phyloP scores from a whole-genome alignment of 2,888 invertebrate species.

The Pherbina coryleti region DNA sequence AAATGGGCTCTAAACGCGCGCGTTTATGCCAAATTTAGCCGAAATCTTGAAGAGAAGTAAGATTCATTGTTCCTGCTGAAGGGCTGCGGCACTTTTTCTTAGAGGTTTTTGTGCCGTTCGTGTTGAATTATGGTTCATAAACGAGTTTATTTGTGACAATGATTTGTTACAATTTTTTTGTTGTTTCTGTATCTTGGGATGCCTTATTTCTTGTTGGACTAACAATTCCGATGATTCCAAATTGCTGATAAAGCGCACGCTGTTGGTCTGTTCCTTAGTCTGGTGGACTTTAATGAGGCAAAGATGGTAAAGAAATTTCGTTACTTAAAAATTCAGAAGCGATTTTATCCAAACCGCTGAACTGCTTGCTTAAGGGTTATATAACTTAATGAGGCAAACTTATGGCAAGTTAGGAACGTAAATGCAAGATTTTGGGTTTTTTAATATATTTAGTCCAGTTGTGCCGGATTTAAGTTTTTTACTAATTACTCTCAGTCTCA shows the following conservation, averaged over 20 bases:
- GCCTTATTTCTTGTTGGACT: background rate
- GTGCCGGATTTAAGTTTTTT: background rate
- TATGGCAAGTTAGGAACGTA: too few species aligned
- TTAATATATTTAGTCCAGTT: background rate
- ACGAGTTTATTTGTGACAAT: conserved; percentile 65
- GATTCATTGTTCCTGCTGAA: conserved; percentile 21
- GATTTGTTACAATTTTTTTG: conserved; percentile 65
- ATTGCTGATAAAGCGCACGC: conserved; percentile 2
- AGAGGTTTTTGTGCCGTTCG: conserved; percentile 22
- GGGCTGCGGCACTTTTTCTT: conserved; percentile 35
- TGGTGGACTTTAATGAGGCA: background rate
- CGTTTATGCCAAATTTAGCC: conserved; percentile 54
- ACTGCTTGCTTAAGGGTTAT: background rate
- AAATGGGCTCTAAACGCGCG: conserved; percentile 64
- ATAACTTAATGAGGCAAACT: too few species aligned
- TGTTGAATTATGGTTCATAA: conserved; percentile 65
- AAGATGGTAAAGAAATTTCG: conserved; percentile 25
- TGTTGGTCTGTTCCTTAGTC: background rate
- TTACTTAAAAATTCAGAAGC: conserved; percentile 50
- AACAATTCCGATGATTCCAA: background rate
- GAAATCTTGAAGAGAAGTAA: conserved; percentile 28
- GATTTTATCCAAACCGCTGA: too few species aligned
- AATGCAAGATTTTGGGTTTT: background rate
- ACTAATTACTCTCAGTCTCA: background rate
- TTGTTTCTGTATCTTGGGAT: conserved; percentile 51